phyloP scores from a whole-genome alignment of 2,888 invertebrate genomes.

The Onchidella celtica region DNA sequence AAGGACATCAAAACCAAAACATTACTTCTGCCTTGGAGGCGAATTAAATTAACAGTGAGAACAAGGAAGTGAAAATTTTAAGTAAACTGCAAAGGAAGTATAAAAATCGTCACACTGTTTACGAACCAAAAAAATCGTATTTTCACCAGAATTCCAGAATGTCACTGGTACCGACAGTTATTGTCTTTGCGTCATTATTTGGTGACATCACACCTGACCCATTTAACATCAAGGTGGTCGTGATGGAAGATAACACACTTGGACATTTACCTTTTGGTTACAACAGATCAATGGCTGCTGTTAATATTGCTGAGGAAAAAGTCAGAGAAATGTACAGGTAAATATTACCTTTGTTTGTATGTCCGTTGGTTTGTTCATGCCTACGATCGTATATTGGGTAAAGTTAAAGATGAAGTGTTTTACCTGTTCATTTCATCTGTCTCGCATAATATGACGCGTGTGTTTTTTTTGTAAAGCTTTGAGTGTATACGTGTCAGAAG shows the following conservation, averaged over 20 bases:
- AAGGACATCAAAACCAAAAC: too few species aligned
- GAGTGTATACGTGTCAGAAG: background rate
- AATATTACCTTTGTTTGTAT: background rate
- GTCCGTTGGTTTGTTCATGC: background rate
- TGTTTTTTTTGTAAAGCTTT: background rate
- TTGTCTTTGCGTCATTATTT: background rate
- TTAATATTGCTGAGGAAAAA: slow-evolving; percentile 25
- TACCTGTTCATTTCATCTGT: too few species aligned
- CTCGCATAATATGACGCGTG: too few species aligned
- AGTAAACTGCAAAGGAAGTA: too few species aligned
- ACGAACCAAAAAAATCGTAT: too few species aligned
- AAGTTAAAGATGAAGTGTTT: too few species aligned
- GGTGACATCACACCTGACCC: background rate
- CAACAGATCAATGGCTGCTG: background rate
- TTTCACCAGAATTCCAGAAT: too few species aligned
- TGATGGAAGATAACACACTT: background rate
- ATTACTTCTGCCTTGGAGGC: too few species aligned
- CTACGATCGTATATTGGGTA: too few species aligned
- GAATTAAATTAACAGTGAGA: too few species aligned
- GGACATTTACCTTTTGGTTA: background rate
- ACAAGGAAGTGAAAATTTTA: too few species aligned
- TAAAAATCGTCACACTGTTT: too few species aligned
- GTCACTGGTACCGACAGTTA: background rate
- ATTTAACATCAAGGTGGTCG: slow-evolving; percentile 7
- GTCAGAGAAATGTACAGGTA: slow-evolving; percentile 5